A percentile compares a stretch with the other conserved stretches of the same genome.
Evolutionary conservation across 2,797 vertebrate genomes (phyloP).

Genomic region (Bradypodion pumilum): DNA sequence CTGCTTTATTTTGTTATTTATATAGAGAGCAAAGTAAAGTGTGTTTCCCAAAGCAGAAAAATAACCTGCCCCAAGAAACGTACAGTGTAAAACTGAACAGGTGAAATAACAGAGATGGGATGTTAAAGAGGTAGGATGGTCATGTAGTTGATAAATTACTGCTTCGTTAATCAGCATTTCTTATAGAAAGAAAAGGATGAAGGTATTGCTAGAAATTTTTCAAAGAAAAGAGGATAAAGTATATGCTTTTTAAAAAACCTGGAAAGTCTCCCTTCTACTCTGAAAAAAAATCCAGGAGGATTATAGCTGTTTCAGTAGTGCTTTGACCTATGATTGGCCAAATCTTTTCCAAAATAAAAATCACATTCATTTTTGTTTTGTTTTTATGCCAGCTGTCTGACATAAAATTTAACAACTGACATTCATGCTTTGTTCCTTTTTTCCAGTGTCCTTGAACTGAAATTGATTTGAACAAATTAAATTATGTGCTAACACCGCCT

Average conservation of each 20-base stretch:
- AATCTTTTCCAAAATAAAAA: too few relatives aligned
- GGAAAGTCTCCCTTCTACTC: background rate
- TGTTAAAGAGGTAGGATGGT: background rate
- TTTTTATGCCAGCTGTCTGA: background rate
- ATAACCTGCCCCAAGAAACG: background rate
- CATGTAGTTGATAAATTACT: too few relatives aligned
- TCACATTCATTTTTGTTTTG: background rate
- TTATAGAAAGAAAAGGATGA: too few relatives aligned
- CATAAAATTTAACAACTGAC: conserved; percentile 6
- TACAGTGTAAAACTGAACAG: background rate
- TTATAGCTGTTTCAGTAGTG: too few relatives aligned
- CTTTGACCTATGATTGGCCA: background rate
- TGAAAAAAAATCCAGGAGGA: background rate
- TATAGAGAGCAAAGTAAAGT: background rate
- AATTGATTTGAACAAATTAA: conserved; percentile 37
- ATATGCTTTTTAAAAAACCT: background rate
- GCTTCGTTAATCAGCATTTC: too few relatives aligned
- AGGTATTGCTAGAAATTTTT: background rate
- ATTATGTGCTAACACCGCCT: conserved; percentile 24
- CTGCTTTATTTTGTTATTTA: background rate
- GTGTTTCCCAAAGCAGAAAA: background rate
- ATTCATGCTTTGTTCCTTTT: conserved; percentile 17
- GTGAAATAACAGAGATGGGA: background rate
- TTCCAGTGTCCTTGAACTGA: conserved; percentile 16
- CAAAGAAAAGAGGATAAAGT: background rate